Evolutionary conservation across 2,888 invertebrate species (phyloP), one percentile per base, ranked within the genome.

Genomic region (Epistrophella euchroma): DNA sequence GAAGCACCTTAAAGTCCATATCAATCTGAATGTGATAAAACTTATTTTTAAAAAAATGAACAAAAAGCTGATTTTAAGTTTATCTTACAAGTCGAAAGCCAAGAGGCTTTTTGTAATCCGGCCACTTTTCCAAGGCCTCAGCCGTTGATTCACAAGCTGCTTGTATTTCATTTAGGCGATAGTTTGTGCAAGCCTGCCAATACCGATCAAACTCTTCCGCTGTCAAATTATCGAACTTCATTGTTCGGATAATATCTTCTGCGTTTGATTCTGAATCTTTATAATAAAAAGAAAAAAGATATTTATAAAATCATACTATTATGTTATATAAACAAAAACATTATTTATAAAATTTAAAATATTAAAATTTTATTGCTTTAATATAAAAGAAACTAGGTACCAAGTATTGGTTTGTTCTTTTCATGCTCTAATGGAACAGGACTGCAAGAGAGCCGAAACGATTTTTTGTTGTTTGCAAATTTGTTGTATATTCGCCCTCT

Each of bases 51-150:
- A 28, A 28, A 28, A 28, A 28, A 5, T 28, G 4, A 35, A n/a
- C n/a, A n/a, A n/a, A n/a, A n/a, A n/a, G n/a, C n/a, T n/a, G n/a
- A n/a, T n/a, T n/a, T n/a, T n/a, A 35, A 35, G 4, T 35, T 45
- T 45, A 3, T 45, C 4, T 50, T 50, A 50, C 22, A 4, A 50
- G 13, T 22, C 50, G 50, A 50, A 50, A 50, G 4, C 50, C 50
- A 50, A 22, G 10, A 22, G 50, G 50, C 50, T 50, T 50, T 50
- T 50, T 50, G 25, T 50, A 55, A 13, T 19, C 4, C 15, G 52
- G 52, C 52, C 52, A 55, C 52, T 55, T 55, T 28, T 55, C 28
- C 15, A 55, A 28, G 28, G 52, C 52, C 52, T 55, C 52, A 55
- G 52, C 28, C 6, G 52, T 55, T 5, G 52, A 55, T 15, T 1